These are phyloP conservation scores for Enteromius viviparus DNA, from an alignment of 2,797 vertebrate species.

Conservation along the genomic window DNA sequence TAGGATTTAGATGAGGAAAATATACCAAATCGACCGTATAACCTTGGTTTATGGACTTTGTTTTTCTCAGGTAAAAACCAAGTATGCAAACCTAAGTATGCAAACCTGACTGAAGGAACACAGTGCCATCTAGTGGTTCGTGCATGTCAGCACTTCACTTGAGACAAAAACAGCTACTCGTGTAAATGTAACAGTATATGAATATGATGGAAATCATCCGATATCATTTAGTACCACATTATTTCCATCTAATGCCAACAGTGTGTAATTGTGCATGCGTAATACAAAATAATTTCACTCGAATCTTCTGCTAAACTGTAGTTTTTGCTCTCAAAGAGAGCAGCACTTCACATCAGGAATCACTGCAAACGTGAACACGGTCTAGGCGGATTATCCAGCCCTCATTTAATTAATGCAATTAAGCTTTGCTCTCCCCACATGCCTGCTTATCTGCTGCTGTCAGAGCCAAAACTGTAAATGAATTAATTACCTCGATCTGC, in stretches of 20 bases:
- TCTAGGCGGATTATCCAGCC: conserved; percentile 67
- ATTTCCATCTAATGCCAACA: background rate
- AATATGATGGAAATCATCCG: background rate
- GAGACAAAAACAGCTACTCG: background rate
- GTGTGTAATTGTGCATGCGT: background rate
- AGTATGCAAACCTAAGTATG: background rate
- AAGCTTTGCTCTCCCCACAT: conserved; percentile 67
- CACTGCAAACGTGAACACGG: background rate
- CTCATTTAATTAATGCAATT: conserved; percentile 73
- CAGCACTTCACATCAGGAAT: conserved; percentile 2
- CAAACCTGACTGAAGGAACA: conserved; percentile 27
- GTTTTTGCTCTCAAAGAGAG: background rate
- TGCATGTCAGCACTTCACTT: background rate
- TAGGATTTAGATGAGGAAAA: background rate
- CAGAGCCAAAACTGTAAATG: conserved; percentile 73
- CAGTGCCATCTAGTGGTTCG: conserved; percentile 70
- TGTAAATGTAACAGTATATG: background rate
- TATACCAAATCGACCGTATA: background rate
- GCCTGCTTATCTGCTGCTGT: conserved; percentile 74
- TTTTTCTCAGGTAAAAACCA: background rate
- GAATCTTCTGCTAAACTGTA: background rate
- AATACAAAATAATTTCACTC: background rate
- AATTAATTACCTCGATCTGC: conserved; percentile 72
- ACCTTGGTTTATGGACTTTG: background rate
- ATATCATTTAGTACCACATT: background rate